Evolutionary conservation across 2,888 invertebrate species (phyloP), one percentile per base, ranked within the genome.

Genomic region (Meghimatium bilineatum): DNA sequence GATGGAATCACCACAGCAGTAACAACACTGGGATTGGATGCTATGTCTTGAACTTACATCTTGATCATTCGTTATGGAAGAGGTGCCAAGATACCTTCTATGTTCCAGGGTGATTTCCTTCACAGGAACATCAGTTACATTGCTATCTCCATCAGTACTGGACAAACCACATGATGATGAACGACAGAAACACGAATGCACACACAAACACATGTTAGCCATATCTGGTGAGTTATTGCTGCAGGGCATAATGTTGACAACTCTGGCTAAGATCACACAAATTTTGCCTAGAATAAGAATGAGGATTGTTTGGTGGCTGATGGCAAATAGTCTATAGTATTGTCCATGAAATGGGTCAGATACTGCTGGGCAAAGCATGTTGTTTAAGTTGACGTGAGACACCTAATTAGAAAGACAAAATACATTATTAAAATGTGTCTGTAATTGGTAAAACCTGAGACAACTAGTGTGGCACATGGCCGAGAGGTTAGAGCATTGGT

Each of bases 361-460:
- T 88, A 98, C 95, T 71, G 98, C 98, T 80, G 99, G 98, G 94
- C 99, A 99, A 87, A 99, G 94, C 96, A 98, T 98, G 94, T 98
- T 98, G 94, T 98, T 98, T 90, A 99, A 95, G 94, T 99, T 99
- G 80, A 99, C 97, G 94, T 97, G 96, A 63, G 97, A 96, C 76
- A 96, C 95, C 98, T 98, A 95, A 56, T 3, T 12, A 44, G 44
- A 44, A 44, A 44, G 12, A 44, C 44, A 44, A 44, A 5, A 44
- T 44, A 12, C 44, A 8, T 8, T 12, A 44, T 44, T 44, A 12
- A 12, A 44, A 8, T 44, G 44, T 44, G 44, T 44, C 44, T 44
- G 44, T 44, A 44, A 5, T 44, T 44, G 44, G 5, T 44, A 44
- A 5, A 44, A 5, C 12, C 6, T 44, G 12, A 44, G 12, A 12